These are phyloP conservation scores for Mythimna lalbum DNA, from an alignment of 2,888 invertebrate species.

Conservation along the genomic window DNA sequence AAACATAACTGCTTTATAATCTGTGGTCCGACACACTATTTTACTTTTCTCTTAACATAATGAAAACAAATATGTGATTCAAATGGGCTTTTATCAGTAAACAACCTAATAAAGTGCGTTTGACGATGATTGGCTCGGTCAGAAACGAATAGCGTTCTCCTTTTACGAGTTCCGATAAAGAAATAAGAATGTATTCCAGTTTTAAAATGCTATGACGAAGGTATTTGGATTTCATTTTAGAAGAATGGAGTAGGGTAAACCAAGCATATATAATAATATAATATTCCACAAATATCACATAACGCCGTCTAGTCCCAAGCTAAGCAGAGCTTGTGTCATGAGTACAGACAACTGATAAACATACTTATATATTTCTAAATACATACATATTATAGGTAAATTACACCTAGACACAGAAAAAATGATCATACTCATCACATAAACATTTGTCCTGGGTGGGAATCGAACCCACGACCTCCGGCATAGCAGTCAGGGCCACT, in stretches of 20 bases:
- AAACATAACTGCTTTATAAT: neutral
- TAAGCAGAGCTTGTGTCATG: too few relatives aligned
- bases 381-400: too few relatives aligned
- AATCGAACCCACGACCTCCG: too few relatives aligned
- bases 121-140: slow-evolving; percentile 54
- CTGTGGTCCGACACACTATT: slow-evolving; percentile 15
- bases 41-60: slow-evolving; percentile 25
- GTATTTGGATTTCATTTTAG: neutral
- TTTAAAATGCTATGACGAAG: slow-evolving; percentile 10
- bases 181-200: slow-evolving; percentile 24
- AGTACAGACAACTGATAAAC: too few relatives aligned
- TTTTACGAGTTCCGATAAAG: slow-evolving; percentile 57
- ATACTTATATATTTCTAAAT: too few relatives aligned
- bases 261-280: too few relatives aligned
- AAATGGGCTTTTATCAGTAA: slow-evolving; percentile 54
- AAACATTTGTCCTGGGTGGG: too few relatives aligned
- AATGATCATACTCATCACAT: too few relatives aligned
- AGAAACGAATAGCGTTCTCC: slow-evolving; percentile 47
- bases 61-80: slow-evolving; percentile 30
- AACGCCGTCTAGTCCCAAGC: too few relatives aligned
- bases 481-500: too few relatives aligned
- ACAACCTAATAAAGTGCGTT: slow-evolving; percentile 41
- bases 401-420: too few relatives aligned
- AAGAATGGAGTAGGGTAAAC: neutral
- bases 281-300: too few relatives aligned